Evolutionary conservation across 2,113 vertebrate species (phyloP), one percentile per base, ranked within the genome.

Genomic region (Microcebus ravelobensis): DNA sequence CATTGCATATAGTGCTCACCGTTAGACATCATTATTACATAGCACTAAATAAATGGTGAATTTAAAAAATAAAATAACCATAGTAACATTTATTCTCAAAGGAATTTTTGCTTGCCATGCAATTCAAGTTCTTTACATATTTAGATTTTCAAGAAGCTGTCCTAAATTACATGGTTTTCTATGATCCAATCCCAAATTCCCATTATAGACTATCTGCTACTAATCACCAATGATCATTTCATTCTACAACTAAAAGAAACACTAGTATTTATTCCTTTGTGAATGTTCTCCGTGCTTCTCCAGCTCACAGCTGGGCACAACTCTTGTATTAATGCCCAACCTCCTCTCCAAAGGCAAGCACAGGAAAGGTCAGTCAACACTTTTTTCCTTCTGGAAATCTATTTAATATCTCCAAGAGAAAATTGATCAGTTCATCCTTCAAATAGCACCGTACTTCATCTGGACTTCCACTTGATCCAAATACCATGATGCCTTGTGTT

Each of bases 21-120:
- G 12, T 67, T 93, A 39, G 5, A 61, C 50, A 70, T 23, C 48
- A 50, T 48, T 63, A 12, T 27, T 63, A 27, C 3, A 1, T 71
- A 27, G 65, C 36, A 31, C 7, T 11, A 55, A 50, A 23, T 39
- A 90, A 76, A 61, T 68, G 21, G 27, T 89, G 52, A 13, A 3
- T 70, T 94, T 61, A 67, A 89, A 59, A 92, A 90, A 68, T 42
- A 70, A 95, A 93, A 88, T 80, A 65, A 23, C 12, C 1, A 70
- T 89, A n/a, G 59, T 79, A n/a, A 50, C 14, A 74, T 65, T 91
- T 77, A 71, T 48, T 73, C 67, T 83, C 36, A 82, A 77, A 91
- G 88, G 39, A 70, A 74, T 29, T 21, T 71, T 92, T 77, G 6
- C 27, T 83, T 73, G n/a, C 11, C 7, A 18, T 61, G 11, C 8